Base-by-base conservation (phyloP, 2,888 invertebrate genomes). In the Lasioglossum zephyrum region DNA sequence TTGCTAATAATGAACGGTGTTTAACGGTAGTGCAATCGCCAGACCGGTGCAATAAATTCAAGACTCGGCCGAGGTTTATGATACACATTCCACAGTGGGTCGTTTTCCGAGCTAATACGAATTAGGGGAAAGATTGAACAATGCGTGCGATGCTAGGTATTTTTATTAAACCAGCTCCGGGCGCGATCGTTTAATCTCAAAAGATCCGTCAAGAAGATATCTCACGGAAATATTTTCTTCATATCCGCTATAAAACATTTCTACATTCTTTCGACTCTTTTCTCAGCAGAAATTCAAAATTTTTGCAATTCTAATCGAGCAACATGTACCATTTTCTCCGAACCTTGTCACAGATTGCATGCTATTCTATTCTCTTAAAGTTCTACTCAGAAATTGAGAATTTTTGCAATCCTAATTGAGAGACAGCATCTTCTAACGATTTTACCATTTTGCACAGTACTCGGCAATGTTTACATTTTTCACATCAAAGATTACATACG, bases 1-100 rank as follows among this genome's bases (percentile, higher is more conserved):
- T 18, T 47, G 86, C 75, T 87, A 87, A 82, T 82, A 87, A 76
- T 66, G 86, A 74, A 82, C 57, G 39, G 16, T 22, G 76, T 77
- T 81, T 60, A 82, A 81, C 77, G 31, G 57, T 72, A 87, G 77
- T 77, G 69, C 77, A 53, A 84, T 87, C 63, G 60, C 47, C 77
- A 60, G 53, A 31, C 39, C 73, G 77, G 60, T 47, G 41, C 41
- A 73, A 57, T 78, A 63, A 53, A 63, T 26, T 82, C 13, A 13
- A 77, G 72, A 77, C 39, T n/a, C 31, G 22, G 44, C 57, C 41
- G 53, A 66, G 53, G 66, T 81, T 76, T 66, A 75, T 3, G 26
- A 72, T 49, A 66, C 74, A 49, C 47, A 47, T 70, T 73, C 13
- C 66, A 47, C 83, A 6, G 53, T 31, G 75, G 22, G 47, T 57